A percentile compares a stretch with the other conserved stretches of the same genome.
Conservation (phyloP, 2,888 invertebrate genomes). For the Lycophotia porphyrea region DNA sequence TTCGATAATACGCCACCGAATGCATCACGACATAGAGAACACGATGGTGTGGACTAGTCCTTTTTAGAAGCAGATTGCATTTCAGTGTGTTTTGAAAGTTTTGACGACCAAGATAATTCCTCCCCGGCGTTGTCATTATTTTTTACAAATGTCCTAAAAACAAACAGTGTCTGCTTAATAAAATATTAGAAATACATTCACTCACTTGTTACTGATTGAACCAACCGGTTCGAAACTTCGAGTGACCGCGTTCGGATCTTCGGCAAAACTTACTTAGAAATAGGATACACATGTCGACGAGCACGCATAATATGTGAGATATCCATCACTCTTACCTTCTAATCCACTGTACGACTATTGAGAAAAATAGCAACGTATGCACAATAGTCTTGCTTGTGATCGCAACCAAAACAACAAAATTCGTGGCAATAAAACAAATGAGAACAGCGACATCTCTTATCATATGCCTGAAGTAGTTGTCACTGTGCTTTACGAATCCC, state of each 20-base stretch:
- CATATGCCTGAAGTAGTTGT: constrained; percentile 56
- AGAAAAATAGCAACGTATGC: constrained; percentile 58
- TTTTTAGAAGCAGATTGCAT: background rate
- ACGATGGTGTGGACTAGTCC: background rate
- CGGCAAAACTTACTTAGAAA: too few relatives aligned
- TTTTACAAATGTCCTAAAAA: background rate
- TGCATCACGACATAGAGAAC: background rate
- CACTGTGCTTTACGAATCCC: constrained; percentile 47
- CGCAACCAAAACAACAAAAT: constrained; percentile 70
- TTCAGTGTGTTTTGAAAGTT: background rate
- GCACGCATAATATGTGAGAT: too few relatives aligned
- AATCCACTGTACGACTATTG: constrained; percentile 53
- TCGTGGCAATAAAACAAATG: constrained; percentile 71
- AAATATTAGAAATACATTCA: background rate
- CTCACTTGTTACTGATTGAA: background rate
- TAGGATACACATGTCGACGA: too few relatives aligned
- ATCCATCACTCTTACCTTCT: constrained; percentile 53
- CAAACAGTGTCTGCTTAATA: background rate
- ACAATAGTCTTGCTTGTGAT: constrained; percentile 67
- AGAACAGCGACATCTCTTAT: constrained; percentile 68
- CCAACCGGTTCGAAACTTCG: background rate
- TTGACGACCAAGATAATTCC: background rate
- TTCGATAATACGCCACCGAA: background rate
- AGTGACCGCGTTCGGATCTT: background rate
- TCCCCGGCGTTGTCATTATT: background rate